Percentiles rank a stretch among this genome's conserved stretches.
phyloP scores from a whole-genome alignment of 2,888 invertebrate species.

The Erebia ligea region DNA sequence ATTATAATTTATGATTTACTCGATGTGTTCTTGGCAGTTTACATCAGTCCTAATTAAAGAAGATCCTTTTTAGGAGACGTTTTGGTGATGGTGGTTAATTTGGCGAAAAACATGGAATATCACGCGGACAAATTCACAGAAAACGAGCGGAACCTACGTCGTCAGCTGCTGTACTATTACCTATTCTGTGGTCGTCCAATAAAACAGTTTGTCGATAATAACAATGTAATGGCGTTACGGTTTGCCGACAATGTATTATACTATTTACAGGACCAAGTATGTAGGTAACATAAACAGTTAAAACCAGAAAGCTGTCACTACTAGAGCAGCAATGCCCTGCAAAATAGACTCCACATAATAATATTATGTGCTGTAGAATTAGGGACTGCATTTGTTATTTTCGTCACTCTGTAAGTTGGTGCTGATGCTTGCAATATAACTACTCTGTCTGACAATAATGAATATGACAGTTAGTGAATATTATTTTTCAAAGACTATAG shows the following conservation, averaged over 20 bases:
- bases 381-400: too few relatives aligned
- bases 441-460: too few relatives aligned
- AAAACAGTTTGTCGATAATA: background rate
- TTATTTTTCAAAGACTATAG: too few relatives aligned
- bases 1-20: too few relatives aligned
- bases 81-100: background rate
- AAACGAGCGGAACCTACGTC: background rate
- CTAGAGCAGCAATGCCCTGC: background rate
- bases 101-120: background rate
- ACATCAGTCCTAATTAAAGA: too few relatives aligned
- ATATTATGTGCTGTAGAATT: too few relatives aligned
- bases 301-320: background rate
- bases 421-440: too few relatives aligned
- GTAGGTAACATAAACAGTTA: conserved; percentile 6
- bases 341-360: background rate
- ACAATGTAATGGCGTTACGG: background rate
- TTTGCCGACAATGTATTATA: conserved; percentile 3
- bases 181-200: background rate
- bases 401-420: too few relatives aligned
- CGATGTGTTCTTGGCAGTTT: too few relatives aligned
- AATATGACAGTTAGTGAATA: too few relatives aligned
- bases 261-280: conserved; percentile 3
- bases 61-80: too few relatives aligned
- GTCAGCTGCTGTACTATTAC: too few relatives aligned
- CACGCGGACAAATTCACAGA: background rate